Evolutionary conservation across 2,113 vertebrate species (phyloP).

Genomic region (Oreochromis spilurus): DNA sequence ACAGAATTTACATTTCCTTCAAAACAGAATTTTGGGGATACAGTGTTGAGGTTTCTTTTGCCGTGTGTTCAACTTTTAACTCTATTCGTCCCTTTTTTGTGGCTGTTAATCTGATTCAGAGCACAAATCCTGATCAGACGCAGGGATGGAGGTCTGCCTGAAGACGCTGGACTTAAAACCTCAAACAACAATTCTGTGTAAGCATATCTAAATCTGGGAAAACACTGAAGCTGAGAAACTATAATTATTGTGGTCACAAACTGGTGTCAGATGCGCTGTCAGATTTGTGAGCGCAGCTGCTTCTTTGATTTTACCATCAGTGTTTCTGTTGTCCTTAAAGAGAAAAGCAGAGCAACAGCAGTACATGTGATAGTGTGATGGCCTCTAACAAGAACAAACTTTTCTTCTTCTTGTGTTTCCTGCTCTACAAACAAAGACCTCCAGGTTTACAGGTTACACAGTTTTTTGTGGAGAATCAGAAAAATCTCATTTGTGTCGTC

Average conservation of each 20-base stretch:
- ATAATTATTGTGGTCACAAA: background rate
- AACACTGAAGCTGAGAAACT: background rate
- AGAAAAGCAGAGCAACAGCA: rapidly evolving
- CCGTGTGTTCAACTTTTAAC: background rate
- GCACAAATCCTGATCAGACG: background rate
- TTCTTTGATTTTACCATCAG: background rate
- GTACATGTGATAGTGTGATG: rapidly evolving
- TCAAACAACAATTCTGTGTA: background rate
- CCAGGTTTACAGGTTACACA: background rate
- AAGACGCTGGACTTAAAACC: background rate
- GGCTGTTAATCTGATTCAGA: background rate
- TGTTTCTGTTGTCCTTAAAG: background rate
- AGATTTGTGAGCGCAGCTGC: background rate
- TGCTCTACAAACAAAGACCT: background rate
- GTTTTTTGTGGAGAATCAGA: background rate
- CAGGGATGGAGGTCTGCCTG: background rate
- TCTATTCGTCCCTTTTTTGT: background rate
- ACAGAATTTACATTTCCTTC: rapidly evolving
- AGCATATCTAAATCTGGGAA: background rate
- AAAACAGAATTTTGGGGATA: background rate
- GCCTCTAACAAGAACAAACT: background rate
- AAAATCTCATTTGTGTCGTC: background rate
- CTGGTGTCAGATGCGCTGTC: background rate
- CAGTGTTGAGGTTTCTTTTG: background rate
- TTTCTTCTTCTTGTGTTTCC: background rate